Conservation (phyloP, 2,888 invertebrate species). For the Nematopogon swammerdamellus region DNA sequence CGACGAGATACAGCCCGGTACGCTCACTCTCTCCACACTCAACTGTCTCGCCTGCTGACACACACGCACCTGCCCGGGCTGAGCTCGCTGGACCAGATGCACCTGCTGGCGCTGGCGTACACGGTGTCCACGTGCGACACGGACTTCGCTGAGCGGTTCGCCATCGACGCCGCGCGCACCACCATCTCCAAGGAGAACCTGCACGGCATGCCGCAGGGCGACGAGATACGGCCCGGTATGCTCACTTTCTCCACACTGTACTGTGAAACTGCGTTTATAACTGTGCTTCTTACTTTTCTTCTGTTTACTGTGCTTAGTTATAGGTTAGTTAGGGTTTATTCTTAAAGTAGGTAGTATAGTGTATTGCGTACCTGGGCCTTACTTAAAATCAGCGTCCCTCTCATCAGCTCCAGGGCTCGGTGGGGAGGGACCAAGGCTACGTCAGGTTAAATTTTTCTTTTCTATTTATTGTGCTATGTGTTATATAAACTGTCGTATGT, state of each 20-base stretch:
- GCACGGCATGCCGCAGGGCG: constrained; percentile 44
- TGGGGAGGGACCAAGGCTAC: no score
- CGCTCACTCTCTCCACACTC: constrained; percentile 1
- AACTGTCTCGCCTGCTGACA: constrained; percentile 82
- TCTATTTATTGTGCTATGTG: no score
- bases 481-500: no score
- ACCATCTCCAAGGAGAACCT: constrained; percentile 63
- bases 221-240: constrained; percentile 38
- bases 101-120: constrained; percentile 95
- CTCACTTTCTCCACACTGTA: neutral
- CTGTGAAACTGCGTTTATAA: no score
- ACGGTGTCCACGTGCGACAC: constrained; percentile 94
- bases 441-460: no score
- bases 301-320: no score
- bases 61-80: constrained; percentile 94
- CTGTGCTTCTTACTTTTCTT: no score
- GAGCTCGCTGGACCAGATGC: constrained; percentile 98
- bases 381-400: no score
- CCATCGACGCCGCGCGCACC: constrained; percentile 53
- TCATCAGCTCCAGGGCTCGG: no score
- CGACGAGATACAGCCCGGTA: constrained; percentile 39
- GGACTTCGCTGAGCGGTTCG: constrained; percentile 80
- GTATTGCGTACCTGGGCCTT: no score
- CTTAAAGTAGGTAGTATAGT: no score
- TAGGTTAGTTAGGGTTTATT: no score